These are phyloP conservation scores for Ochotona curzoniae DNA, from an alignment of 2,113 vertebrate genomes.

Conservation along the genomic window DNA sequence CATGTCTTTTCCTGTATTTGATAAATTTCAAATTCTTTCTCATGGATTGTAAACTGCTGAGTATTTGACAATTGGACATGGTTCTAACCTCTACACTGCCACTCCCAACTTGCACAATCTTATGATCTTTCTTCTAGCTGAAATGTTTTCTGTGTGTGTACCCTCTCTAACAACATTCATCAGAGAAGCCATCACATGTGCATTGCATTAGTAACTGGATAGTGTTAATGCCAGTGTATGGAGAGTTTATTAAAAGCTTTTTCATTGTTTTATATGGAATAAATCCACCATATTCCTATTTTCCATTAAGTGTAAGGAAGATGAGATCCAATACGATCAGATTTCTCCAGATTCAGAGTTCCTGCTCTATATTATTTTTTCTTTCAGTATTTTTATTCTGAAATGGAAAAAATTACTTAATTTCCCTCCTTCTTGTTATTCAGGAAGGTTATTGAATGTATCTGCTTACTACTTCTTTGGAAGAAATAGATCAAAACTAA, in stretches of 20 bases:
- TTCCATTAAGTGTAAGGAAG: not conserved
- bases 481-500: not conserved
- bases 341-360: not conserved
- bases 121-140: not conserved
- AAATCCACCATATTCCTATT: not conserved
- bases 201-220: not conserved
- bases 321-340: not conserved
- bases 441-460: not conserved
- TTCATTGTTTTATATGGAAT: not conserved
- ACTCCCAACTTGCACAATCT: too few relatives aligned
- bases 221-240: not conserved
- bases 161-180: not conserved
- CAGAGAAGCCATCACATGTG: not conserved
- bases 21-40: not conserved
- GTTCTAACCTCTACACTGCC: too few relatives aligned
- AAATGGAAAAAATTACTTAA: not conserved
- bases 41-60: not conserved
- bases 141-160: not conserved
- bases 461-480: not conserved
- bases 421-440: not conserved
- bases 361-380: not conserved
- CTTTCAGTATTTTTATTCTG: not conserved
- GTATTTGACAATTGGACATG: not conserved
- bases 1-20: not conserved
- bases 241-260: not conserved